phyloP scores from a whole-genome alignment of 2,888 invertebrate genomes.

The Uloborus plumipes region DNA sequence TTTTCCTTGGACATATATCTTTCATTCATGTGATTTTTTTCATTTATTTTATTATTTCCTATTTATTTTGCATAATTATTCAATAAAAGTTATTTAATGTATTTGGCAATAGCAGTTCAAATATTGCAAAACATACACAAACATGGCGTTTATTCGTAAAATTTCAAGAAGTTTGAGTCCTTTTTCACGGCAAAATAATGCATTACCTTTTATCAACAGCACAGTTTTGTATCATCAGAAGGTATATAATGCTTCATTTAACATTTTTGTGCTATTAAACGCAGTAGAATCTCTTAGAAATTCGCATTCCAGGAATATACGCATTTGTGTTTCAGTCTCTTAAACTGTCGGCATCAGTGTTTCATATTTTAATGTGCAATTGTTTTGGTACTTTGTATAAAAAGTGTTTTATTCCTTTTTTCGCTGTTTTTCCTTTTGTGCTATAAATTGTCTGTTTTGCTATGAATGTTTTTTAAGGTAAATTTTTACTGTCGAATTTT shows the following conservation, averaged over 20 bases:
- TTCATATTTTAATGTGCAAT: too few relatives aligned
- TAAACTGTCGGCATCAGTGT: too few relatives aligned
- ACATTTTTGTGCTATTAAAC: not conserved
- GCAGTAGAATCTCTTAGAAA: not conserved
- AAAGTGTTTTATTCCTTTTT: too few relatives aligned
- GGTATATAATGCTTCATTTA: slow-evolving; percentile 10
- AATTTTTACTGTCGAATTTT: not conserved
- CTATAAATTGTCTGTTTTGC: too few relatives aligned
- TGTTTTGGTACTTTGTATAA: too few relatives aligned
- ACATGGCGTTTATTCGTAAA: slow-evolving; percentile 34
- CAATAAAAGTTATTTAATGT: too few relatives aligned
- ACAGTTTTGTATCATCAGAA: slow-evolving; percentile 40
- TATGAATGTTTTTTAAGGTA: not conserved
- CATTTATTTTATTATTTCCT: too few relatives aligned
- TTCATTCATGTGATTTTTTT: too few relatives aligned
- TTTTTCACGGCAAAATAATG: slow-evolving; percentile 9
- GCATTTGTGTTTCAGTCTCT: not conserved
- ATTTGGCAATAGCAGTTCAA: too few relatives aligned
- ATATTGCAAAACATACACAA: not conserved
- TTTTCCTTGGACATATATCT: too few relatives aligned
- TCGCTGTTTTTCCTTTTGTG: too few relatives aligned
- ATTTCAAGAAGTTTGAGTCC: slow-evolving; percentile 51
- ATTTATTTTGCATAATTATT: too few relatives aligned
- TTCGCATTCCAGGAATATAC: not conserved
- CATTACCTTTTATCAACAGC: not conserved